phyloP scores from a whole-genome alignment of 2,797 vertebrate genomes.

The Typhlichthys subterraneus region DNA sequence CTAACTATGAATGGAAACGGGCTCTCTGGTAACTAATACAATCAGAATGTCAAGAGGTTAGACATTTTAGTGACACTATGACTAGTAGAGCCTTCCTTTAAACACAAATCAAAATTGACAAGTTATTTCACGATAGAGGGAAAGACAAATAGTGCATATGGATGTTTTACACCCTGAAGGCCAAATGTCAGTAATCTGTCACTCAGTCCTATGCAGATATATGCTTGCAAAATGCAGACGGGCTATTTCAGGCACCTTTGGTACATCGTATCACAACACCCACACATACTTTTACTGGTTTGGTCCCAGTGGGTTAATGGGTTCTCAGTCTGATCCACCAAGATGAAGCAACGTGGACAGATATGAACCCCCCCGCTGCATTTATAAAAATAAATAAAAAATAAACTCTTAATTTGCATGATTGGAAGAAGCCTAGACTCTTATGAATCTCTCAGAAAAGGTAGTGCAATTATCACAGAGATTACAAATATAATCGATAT shows the following conservation, averaged over 20 bases:
- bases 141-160: neutral
- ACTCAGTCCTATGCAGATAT: slow-evolving; percentile 1
- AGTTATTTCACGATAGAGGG: neutral
- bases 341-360: neutral
- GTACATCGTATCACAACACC: slow-evolving; percentile 1
- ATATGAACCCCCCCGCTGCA: neutral
- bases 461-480: no score
- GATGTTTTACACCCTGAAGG: slow-evolving; percentile 1
- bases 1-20: slow-evolving; percentile 1
- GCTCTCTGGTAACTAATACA: slow-evolving; percentile 15
- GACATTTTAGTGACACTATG: neutral
- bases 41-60: slow-evolving; percentile 7
- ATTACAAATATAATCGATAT: no score
- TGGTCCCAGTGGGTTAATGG: slow-evolving; percentile 23
- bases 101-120: neutral
- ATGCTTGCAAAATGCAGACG: neutral
- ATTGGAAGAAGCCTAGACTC: no score
- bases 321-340: slow-evolving; percentile 3
- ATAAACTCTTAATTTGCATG: no score
- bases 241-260: slow-evolving; percentile 7
- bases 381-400: no score
- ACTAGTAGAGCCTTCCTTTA: neutral
- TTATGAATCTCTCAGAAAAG: no score
- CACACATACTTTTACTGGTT: slow-evolving; percentile 6
- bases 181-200: slow-evolving; percentile 4